Base-by-base conservation (phyloP, 2,888 invertebrate species). In the Blomia tropicalis region DNA sequence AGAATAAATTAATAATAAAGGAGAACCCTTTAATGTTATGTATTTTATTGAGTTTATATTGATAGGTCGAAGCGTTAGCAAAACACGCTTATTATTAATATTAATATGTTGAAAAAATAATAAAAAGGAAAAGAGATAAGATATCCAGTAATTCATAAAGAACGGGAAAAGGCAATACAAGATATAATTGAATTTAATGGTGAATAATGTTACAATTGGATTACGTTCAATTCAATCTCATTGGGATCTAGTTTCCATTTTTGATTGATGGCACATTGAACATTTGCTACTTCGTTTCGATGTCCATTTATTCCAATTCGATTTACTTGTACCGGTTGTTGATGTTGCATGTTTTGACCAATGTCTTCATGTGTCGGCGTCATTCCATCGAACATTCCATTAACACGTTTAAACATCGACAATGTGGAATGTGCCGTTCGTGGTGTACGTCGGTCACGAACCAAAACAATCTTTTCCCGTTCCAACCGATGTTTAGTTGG, bases 221-320 rank as follows among this genome's bases (percentile, higher is more conserved):
- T 47, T 47, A 47, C 51, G n/a, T 47, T 47, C 22, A 47, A n/a
- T n/a, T 47, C 51, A 19, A 47, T 47, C 23, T 7, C n/a, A 19
- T 47, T 47, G 7, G 36, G 17, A 17, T 36, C 7, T 7, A 11
- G 7, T 36, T 17, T 17, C 17, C 17, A 11, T 17, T 17, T 11
- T 11, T 17, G 7, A 36, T 36, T 7, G 7, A 36, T 17, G 17
- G 7, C 17, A 17, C 36, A 36, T 17, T 36, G 36, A 7, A 36
- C 36, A 17, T 7, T 17, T 17, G 17, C 7, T 7, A 11, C 17
- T 7, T 11, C 36, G 36, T 36, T 36, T 36, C 7, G 36, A 11
- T 36, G 36, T 7, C 36, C 36, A 17, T 7, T 11, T n/a, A n/a
- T n/a, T n/a, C n/a, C n/a, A n/a, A n/a, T n/a, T n/a, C n/a, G n/a